These are phyloP conservation scores for Dipodomys spectabilis DNA, from an alignment of 2,113 vertebrate genomes.

Conservation along the genomic window DNA sequence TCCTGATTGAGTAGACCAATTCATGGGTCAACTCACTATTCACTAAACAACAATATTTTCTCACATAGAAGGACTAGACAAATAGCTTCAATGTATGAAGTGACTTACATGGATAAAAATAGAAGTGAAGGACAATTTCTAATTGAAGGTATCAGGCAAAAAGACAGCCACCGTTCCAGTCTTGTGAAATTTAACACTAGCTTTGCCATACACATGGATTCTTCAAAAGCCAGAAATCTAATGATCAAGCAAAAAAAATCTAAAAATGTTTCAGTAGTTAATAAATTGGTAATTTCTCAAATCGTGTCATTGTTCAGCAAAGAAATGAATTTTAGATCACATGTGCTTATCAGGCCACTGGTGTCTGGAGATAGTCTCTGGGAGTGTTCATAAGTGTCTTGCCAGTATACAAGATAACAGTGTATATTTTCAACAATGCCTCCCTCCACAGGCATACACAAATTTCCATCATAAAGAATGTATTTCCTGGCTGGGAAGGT, in stretches of 20 bases:
- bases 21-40: constrained; percentile 42
- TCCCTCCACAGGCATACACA: not conserved
- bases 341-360: too few species aligned
- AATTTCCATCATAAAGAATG: not conserved
- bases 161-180: not conserved
- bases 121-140: not conserved
- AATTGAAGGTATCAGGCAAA: not conserved
- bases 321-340: not conserved
- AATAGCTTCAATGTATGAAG: not conserved
- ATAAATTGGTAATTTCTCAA: constrained; percentile 22
- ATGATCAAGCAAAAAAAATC: constrained; percentile 13
- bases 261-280: not conserved
- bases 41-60: constrained; percentile 60
- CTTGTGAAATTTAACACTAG: not conserved
- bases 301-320: not conserved
- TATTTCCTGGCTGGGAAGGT: not conserved
- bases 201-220: not conserved
- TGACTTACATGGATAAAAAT: not conserved
- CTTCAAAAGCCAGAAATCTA: not conserved
- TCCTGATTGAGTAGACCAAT: constrained; percentile 37
- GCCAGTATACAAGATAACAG: not conserved
- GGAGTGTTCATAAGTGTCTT: not conserved
- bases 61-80: not conserved
- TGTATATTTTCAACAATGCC: not conserved
- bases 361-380: not conserved